Base-by-base conservation (phyloP, 30 jellyfish, hydroid and myxozoan species). In the Mastigias papua region DNA sequence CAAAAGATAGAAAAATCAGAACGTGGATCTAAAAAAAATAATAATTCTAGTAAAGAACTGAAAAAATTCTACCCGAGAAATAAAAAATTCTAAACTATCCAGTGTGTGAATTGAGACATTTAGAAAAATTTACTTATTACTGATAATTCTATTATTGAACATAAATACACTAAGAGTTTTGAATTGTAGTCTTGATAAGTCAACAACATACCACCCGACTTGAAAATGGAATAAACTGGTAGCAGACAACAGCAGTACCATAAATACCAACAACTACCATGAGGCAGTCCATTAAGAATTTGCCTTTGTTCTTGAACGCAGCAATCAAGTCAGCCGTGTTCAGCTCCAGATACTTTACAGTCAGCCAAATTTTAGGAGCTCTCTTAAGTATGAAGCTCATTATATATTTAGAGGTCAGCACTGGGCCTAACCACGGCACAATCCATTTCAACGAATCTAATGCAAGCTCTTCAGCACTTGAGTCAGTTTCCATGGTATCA, bases 361-460 rank as follows among this genome's bases (percentile, higher is more conserved):
- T 89, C 81, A 80, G 22, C 89, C 86, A 89, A 48, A 89, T 31
- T 37, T 96, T 97, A 20, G 98, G 88, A n/a, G 86, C 34, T 58
- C 83, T 89, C 94, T 89, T 75, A 26, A 94, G 73, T 42, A 94
- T 37, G 22, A 54, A 81, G 61, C 80, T 78, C 15, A 92, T 89
- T 4, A 94, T 86, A 51, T 94, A 62, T 37, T 87, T 81, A 1
- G 97, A 48, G 0, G 98, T 84, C 27, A 94, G 91, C 23, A 31
- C 69, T 5, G 98, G 98, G 34, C 98, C 98, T 26, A 94, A 78
- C 98, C 97, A 94, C 32, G 98, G 98, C 23, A 84, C 51, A 48
- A 94, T 68, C 98, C 98, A 94, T 27, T 69, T 76, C 49, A 93
- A 27, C 2, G 97, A 68, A 0, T 81, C 90, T 4, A 88, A 60